Conservation (phyloP, 35 echinoderm and acorn worm species). For the Apostichopus japonicus region DNA sequence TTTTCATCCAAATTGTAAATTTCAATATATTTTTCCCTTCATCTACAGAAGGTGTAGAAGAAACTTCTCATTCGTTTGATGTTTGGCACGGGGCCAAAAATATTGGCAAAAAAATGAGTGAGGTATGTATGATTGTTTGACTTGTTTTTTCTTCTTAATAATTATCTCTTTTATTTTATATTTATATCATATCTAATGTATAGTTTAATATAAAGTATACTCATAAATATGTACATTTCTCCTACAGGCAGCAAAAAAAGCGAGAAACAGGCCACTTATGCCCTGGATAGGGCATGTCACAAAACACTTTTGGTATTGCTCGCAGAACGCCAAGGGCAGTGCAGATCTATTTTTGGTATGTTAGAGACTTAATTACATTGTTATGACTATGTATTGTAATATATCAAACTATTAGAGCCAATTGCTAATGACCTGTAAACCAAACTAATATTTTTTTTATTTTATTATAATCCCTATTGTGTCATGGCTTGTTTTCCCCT, state of each 20-base stretch:
- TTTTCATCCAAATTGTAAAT: neutral
- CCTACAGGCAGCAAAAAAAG: neutral
- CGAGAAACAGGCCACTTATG: neutral
- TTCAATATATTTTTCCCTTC: neutral
- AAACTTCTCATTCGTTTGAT: conserved; percentile 28
- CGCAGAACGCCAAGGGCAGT: too few relatives aligned
- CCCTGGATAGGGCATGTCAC: neutral
- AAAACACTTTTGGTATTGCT: conserved; percentile 55
- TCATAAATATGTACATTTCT: neutral
- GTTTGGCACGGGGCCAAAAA: conserved; percentile 60
- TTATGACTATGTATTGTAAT: neutral
- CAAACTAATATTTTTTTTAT: too few relatives aligned
- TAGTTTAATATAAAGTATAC: too few relatives aligned
- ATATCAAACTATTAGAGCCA: too few relatives aligned
- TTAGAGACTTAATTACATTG: too few relatives aligned
- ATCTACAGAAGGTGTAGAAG: conserved; percentile 3
- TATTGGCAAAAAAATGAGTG: conserved; percentile 38
- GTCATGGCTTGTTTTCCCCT: too few relatives aligned
- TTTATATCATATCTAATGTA: neutral
- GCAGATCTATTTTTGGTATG: too few relatives aligned
- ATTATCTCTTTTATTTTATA: neutral
- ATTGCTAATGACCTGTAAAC: too few relatives aligned
- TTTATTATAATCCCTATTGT: too few relatives aligned
- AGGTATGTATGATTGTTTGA: neutral
- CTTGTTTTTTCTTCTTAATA: too few relatives aligned